Conservation (phyloP, 2,797 vertebrate genomes). For the Tapera naevia region DNA sequence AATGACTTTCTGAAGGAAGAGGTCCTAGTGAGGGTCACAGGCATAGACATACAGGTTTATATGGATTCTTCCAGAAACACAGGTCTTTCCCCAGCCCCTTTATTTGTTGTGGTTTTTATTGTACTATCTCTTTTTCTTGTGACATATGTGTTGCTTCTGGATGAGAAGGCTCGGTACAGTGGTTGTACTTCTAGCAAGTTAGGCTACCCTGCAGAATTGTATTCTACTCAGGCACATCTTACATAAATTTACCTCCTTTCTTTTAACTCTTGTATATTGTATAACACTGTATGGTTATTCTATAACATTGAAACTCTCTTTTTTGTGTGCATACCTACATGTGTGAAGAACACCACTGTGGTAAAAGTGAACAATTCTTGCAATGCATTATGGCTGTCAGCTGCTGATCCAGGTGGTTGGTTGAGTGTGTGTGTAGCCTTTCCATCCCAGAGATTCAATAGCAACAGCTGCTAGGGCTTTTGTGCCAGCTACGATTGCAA, state of each 20-base stretch:
- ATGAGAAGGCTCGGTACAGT: not conserved
- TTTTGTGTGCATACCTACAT: not conserved
- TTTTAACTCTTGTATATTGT: not conserved
- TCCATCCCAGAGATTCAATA: not conserved
- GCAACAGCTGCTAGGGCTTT: constrained; percentile 46
- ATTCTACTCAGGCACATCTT: not conserved
- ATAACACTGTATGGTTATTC: not conserved
- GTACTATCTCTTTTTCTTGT: not conserved
- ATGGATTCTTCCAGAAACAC: not conserved
- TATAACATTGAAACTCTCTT: not conserved
- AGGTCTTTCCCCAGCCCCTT: not conserved
- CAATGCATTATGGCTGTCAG: not conserved
- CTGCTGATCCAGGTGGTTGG: not conserved
- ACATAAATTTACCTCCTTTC: not conserved
- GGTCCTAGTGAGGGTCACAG: not conserved
- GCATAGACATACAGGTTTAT: not conserved
- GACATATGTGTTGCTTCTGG: not conserved
- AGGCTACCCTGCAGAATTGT: not conserved
- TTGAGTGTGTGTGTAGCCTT: not conserved
- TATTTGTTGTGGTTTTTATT: not conserved
- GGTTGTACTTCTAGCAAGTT: not conserved
- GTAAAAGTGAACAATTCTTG: not conserved
- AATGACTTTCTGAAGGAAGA: not conserved
- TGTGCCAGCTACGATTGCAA: not conserved
- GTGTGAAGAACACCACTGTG: not conserved